Evolutionary conservation across 2,113 vertebrate species (phyloP), one percentile per base, ranked within the genome.

Genomic region (Crypturellus undulatus): DNA sequence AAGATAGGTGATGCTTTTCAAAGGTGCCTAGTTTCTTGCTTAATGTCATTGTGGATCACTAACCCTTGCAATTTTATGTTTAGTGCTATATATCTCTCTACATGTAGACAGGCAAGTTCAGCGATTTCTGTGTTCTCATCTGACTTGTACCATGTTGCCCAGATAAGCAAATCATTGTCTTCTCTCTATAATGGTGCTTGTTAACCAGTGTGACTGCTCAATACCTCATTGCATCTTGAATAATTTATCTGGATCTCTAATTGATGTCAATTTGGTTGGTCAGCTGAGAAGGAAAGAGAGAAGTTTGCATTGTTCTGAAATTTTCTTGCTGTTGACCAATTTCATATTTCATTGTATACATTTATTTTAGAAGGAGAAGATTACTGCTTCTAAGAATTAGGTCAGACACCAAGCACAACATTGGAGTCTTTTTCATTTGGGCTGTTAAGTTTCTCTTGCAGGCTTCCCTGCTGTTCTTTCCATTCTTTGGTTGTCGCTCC

Each of bases 401-500:
- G 28, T 65, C 51, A 87, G 20, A 79, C 47, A 84, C 15, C 56
- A 64, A 84, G 22, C 17, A 71, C 42, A 79, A 13, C 15, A 1
- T 62, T 69, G 56, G 40, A 67, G 28, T 76, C 49, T 67, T 70
- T 72, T 32, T 7, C 43, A 92, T 95, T 82, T 77, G 78, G 85
- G 78, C 54, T 73, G 75, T 79, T 81, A 43, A 0, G 0, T 87
- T 77, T 73, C 65, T 93, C 86, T 93, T 30, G 49, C 67, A 92
- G 81, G 79, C 67, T 89, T 91, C 91, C 95, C 92, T 92, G 95
- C 95, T 96, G 89, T 40, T 95, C 24, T 0, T 82, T 95, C 94
- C 87, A 87, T 91, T 96, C 91, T 96, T 87, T 79, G 58, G 80
- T 95, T 95, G 94, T 95, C 62, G 49, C 40, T 76, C 94, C 87